phyloP scores from a whole-genome alignment of 2,113 vertebrate genomes.

The Sardina pilchardus region DNA sequence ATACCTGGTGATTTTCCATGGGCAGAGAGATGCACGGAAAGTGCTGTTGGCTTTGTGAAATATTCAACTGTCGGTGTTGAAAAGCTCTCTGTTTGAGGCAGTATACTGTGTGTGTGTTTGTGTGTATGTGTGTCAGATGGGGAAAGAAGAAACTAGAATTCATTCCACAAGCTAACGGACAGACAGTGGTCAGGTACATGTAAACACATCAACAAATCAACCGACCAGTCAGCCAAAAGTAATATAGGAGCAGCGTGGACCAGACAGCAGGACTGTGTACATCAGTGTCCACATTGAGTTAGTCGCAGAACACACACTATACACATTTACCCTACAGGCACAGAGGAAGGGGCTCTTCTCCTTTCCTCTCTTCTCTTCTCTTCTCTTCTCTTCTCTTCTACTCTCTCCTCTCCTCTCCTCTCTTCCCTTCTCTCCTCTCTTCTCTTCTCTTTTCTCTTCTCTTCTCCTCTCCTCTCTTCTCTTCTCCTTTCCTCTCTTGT shows the following conservation, averaged over 20 bases:
- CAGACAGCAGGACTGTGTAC: no score
- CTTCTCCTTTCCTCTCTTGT: not conserved
- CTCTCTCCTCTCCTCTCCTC: no score
- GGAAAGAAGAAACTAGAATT: no score
- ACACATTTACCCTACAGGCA: not conserved
- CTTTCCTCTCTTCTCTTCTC: not conserved
- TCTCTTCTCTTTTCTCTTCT: not conserved
- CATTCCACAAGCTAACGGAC: not conserved
- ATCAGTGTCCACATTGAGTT: no score
- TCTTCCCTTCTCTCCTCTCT: not conserved
- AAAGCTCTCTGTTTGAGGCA: not conserved
- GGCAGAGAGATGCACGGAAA: not conserved
- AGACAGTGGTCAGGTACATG: not conserved
- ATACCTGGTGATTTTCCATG: slow-evolving; percentile 9
- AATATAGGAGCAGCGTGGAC: no score
- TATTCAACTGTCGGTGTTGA: not conserved
- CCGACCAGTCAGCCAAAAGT: not conserved
- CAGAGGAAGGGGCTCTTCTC: no score
- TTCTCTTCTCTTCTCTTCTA: no score
- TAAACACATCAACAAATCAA: not conserved
- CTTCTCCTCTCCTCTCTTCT: not conserved
- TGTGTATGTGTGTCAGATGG: not conserved
- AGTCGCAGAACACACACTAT: no score
- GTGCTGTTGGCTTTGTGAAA: not conserved
- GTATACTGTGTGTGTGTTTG: not conserved